Base-by-base conservation (phyloP, 2,797 vertebrate species). In the Argentina silus region DNA sequence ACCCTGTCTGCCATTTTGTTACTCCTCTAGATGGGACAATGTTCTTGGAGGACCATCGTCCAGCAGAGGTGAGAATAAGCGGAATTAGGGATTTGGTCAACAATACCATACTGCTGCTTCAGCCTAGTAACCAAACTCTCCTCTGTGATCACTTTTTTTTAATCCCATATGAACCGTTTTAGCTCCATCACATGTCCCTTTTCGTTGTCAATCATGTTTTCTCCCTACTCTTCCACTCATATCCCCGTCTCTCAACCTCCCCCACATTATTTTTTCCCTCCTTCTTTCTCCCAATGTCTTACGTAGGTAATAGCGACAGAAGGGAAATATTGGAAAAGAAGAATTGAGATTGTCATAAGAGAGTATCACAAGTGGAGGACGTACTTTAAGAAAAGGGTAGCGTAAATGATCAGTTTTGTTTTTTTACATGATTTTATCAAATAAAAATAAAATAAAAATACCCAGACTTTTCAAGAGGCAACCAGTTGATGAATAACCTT, bases 321-420 rank as follows among this genome's bases (percentile, higher is more conserved):
- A 77, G 96, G 96, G 50, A 97, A 96, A 69, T 96, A 96, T 85
- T 99, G 97, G 97, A 98, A 97, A 81, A 94, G 95, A 83, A 95
- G 97, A 86, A 99, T 99, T 74, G 97, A 99, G 93, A 96, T 99
- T 0, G 97, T 98, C 73, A 96, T 99, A 72, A 91, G 95, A 84
- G 98, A 99, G 76, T 99, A 99, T 84, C 98, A 99, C 92, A 99
- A 99, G 88, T 99, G 98, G 97, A 96, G 98, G 83, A 96, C 97
- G 0, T 99, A 99, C 90, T 99, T 99, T 89, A 99, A 99, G 88
- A 99, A 99, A 91, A 95, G 98, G 94, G 97, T 98, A 93, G 62
- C 74, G 2, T 68, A 19, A 73, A 53, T 53, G 43, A 12, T 8
- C 14, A 63, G 45, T 48, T 11, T 27, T 17, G 6, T 45, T 43